phyloP scores from a whole-genome alignment of 2,888 invertebrate species.

The Lydus trimaculatus region DNA sequence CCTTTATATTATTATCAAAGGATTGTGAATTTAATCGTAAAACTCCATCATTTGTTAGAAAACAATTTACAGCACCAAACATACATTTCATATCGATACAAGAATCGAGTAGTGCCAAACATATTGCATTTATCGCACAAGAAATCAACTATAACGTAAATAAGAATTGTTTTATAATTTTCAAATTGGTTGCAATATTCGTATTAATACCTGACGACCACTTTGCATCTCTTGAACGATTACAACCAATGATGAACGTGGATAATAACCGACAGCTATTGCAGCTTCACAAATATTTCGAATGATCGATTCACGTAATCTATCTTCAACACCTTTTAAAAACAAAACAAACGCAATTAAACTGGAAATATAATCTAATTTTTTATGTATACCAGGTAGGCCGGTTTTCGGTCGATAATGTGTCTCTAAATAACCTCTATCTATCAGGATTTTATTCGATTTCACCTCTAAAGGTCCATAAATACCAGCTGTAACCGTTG shows the following conservation, averaged over 20 bases:
- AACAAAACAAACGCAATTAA: conserved; percentile 25
- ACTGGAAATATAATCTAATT: background rate
- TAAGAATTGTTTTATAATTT: conserved; percentile 33
- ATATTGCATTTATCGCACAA: conserved; percentile 82
- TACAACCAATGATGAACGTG: conserved; percentile 79
- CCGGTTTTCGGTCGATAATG: conserved; percentile 80
- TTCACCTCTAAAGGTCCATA: conserved; percentile 87
- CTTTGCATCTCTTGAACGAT: conserved; percentile 89
- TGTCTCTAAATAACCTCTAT: conserved; percentile 82
- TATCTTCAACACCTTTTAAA: conserved; percentile 70
- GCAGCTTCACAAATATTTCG: conserved; percentile 79
- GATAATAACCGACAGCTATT: conserved; percentile 75
- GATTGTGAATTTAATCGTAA: conserved; percentile 55
- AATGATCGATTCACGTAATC: conserved; percentile 77
- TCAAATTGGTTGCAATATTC: too few species aligned
- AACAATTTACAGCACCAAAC: conserved; percentile 81
- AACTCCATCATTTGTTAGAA: conserved; percentile 67
- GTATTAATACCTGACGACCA: conserved; percentile 75
- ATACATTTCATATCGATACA: conserved; percentile 84
- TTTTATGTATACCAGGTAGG: conserved; percentile 64
- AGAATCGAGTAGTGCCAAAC: conserved; percentile 82
- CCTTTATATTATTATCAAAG: conserved; percentile 64
- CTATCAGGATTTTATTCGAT: conserved; percentile 76
- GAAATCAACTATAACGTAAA: conserved; percentile 71
- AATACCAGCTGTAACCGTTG: conserved; percentile 77